Base-by-base conservation (phyloP, 2,113 vertebrate genomes). In the Macrotis lagotis region DNA sequence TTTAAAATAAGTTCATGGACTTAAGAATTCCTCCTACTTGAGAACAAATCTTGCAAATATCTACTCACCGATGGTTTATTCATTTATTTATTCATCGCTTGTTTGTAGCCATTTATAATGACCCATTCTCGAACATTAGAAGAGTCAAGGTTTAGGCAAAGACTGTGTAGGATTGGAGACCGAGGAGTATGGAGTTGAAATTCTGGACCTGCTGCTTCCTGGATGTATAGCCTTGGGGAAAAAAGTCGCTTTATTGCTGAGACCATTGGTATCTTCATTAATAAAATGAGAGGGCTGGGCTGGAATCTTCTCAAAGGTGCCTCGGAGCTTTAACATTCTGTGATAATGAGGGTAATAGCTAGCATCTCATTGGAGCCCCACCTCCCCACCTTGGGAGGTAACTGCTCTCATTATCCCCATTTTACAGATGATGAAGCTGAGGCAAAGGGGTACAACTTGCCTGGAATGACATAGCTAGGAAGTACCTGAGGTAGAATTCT, bases 21-120 rank as follows among this genome's bases (percentile, higher is more conserved):
- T 37, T 31, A 66, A 66, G 55, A 66, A 66, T 11, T 66, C 55
- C 28, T 66, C 55, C 55, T 66, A 8, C 52, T 53, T 53, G 25
- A 53, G 52, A 53, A 74, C 53, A 8, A 51, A 89, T 55, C 83
- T 95, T 94, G 90, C 92, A 91, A 51, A 74, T 51, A 92, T 24
- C 50, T 50, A 91, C 90, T 91, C 55, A 12, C 24, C 59, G 90
- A 48, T 44, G n/a, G 28, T 52, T 48, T 31, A 2, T 59, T 0
- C 47, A 7, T 53, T 53, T 26, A 52, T 25, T 52, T 52, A 52
- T 25, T 52, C 51, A 25, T 22, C 24, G 51, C 26, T 26, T 53
- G 7, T 53, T 25, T 53, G 52, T 53, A 53, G 52, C 25, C 52
- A 26, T 53, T 53, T 8, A 26, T 26, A 24, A 26, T 53, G 52